phyloP scores from a whole-genome alignment of 2,888 invertebrate species.

The Morpho deidamia region DNA sequence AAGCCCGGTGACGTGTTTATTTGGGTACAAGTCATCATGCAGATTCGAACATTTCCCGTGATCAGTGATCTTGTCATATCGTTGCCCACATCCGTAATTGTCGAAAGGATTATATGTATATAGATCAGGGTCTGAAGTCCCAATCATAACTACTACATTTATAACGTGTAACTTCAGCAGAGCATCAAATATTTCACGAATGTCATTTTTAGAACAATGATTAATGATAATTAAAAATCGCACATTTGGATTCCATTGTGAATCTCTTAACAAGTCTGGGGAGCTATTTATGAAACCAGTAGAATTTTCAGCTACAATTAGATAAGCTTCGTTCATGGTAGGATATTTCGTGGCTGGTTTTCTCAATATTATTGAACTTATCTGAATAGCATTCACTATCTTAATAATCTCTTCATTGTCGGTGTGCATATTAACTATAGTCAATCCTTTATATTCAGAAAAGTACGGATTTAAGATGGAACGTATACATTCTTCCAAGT shows the following conservation, averaged over 20 bases:
- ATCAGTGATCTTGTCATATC: constrained; percentile 37
- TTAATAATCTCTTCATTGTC: constrained; percentile 17
- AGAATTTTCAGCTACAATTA: constrained; percentile 30
- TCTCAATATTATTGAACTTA: constrained; percentile 5
- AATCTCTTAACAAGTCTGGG: constrained; percentile 27
- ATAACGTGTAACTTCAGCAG: constrained; percentile 35
- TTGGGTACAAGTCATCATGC: constrained; percentile 31
- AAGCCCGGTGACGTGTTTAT: constrained; percentile 38
- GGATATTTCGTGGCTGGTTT: not conserved
- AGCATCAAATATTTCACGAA: constrained; percentile 37
- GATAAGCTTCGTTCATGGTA: constrained; percentile 29
- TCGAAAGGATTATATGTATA: constrained; percentile 52
- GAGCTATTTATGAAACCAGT: constrained; percentile 27
- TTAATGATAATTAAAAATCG: constrained; percentile 38
- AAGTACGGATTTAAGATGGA: constrained; percentile 16
- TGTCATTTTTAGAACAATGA: constrained; percentile 20
- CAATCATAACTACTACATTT: constrained; percentile 39
- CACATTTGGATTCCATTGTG: constrained; percentile 41
- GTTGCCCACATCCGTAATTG: constrained; percentile 50
- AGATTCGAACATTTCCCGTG: constrained; percentile 39
- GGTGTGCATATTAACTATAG: constrained; percentile 19
- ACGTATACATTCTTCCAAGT: constrained; percentile 11
- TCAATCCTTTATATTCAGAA: constrained; percentile 8
- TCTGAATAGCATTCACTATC: constrained; percentile 9
- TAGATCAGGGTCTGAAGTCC: constrained; percentile 32